Evolutionary conservation across 2,797 vertebrate species (phyloP).

Genomic region (Fringilla coelebs): DNA sequence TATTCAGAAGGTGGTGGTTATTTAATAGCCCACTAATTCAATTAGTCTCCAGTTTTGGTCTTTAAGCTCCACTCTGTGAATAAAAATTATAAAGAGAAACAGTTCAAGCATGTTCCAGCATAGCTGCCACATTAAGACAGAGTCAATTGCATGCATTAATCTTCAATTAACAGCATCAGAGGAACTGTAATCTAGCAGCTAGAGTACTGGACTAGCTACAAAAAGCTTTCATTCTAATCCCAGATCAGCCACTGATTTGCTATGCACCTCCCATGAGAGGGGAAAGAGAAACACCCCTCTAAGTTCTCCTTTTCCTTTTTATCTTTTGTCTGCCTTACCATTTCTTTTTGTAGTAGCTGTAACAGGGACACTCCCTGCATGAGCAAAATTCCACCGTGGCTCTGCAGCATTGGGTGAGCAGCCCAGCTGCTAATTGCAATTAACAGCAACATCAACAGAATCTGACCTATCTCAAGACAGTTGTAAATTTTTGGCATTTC

Average conservation of each 20-base stretch:
- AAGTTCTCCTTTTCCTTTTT: not conserved
- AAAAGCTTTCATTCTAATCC: not conserved
- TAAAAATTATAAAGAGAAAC: not conserved
- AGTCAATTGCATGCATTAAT: not conserved
- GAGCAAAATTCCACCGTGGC: not conserved
- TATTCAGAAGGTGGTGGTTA: not conserved
- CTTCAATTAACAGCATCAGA: constrained; percentile 5
- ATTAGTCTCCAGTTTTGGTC: not conserved
- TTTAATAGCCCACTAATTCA: not conserved
- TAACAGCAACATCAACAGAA: not conserved
- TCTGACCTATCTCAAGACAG: not conserved
- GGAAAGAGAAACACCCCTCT: not conserved
- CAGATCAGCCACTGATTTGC: not conserved
- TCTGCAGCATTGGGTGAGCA: not conserved
- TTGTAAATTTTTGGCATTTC: not conserved
- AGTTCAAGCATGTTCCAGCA: not conserved
- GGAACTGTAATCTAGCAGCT: not conserved
- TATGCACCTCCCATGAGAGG: not conserved
- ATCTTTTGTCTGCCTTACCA: not conserved
- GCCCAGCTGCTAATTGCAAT: not conserved
- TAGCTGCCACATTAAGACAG: not conserved
- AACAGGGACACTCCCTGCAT: not conserved
- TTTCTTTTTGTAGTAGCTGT: not conserved
- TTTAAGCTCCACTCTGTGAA: not conserved
- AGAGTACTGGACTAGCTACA: not conserved